These are phyloP conservation scores for Diplazon laetatorius DNA, from an alignment of 2,888 invertebrate genomes.

Conservation along the genomic window DNA sequence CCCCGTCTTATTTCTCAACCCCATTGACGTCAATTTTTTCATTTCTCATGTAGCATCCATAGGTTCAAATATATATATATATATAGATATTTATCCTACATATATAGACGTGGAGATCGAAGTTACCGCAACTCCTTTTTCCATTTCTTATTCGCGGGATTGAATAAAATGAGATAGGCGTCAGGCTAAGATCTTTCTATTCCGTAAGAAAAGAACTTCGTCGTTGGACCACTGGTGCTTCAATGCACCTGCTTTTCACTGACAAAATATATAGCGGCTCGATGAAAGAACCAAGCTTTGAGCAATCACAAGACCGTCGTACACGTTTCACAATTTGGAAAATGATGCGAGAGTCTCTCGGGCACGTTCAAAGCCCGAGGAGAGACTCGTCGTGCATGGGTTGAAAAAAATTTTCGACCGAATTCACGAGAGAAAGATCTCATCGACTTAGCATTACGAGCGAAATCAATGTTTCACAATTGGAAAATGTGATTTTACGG, in stretches of 20 bases:
- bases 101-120: neutral
- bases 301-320: conserved; percentile 65
- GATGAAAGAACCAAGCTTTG: conserved; percentile 58
- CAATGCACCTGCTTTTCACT: conserved; percentile 3
- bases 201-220: conserved; percentile 23
- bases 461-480: conserved; percentile 32
- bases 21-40: neutral
- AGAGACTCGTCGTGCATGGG: neutral
- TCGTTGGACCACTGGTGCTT: conserved; percentile 19
- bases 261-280: conserved; percentile 33
- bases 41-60: conserved; percentile 3
- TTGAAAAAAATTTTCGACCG: neutral
- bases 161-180: conserved; percentile 36
- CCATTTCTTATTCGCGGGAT: conserved; percentile 37
- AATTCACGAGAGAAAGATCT: conserved; percentile 6
- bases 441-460: conserved; percentile 39
- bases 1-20: neutral
- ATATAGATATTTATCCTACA: too few species aligned
- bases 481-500: conserved; percentile 30
- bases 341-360: conserved; percentile 29
- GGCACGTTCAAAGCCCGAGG: conserved; percentile 22
- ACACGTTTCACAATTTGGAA: conserved; percentile 59
- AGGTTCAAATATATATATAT: conserved; percentile 6
- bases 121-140: conserved; percentile 37
- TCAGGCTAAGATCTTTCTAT: conserved; percentile 1